These are phyloP conservation scores for Scelioninae gen. 2 DNA, from an alignment of 2,888 invertebrate species.

Conservation along the genomic window DNA sequence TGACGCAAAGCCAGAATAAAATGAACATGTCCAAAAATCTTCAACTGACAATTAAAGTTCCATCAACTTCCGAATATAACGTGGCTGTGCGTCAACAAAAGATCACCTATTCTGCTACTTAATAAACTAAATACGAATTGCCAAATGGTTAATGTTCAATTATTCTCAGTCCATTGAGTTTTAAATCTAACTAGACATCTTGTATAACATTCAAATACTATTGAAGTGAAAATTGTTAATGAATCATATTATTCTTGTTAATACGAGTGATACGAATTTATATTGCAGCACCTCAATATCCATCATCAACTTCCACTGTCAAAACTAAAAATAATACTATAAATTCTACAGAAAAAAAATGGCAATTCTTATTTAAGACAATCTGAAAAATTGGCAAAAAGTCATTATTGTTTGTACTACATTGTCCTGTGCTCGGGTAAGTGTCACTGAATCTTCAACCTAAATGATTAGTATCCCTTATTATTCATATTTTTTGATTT, in stretches of 20 bases:
- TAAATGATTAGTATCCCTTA: slow-evolving; percentile 27
- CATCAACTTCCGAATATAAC: not conserved
- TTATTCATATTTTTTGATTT: slow-evolving; percentile 4
- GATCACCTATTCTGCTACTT: slow-evolving; percentile 40
- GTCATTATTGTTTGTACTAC: slow-evolving; percentile 59
- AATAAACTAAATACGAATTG: slow-evolving; percentile 70
- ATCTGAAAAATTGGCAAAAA: slow-evolving; percentile 67
- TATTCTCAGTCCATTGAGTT: slow-evolving; percentile 63
- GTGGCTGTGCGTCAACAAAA: slow-evolving; percentile 27
- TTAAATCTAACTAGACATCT: slow-evolving; percentile 40
- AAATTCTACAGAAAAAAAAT: slow-evolving; percentile 37
- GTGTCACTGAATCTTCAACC: slow-evolving; percentile 32
- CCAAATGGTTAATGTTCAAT: slow-evolving; percentile 65
- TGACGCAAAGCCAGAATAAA: slow-evolving; percentile 59
- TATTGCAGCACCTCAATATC: not conserved
- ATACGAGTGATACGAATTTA: not conserved
- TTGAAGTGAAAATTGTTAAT: slow-evolving; percentile 22
- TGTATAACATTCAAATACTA: slow-evolving; percentile 27
- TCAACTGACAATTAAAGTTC: no score
- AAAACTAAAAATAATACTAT: slow-evolving; percentile 20
- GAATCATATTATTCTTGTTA: no score
- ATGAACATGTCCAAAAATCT: no score
- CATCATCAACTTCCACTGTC: slow-evolving; percentile 32
- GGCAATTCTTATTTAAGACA: slow-evolving; percentile 70
- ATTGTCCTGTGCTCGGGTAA: slow-evolving; percentile 29